Percentiles rank a stretch among this genome's conserved stretches.
Conservation (phyloP, 2,113 vertebrate species). For the Edolisoma coerulescens region DNA sequence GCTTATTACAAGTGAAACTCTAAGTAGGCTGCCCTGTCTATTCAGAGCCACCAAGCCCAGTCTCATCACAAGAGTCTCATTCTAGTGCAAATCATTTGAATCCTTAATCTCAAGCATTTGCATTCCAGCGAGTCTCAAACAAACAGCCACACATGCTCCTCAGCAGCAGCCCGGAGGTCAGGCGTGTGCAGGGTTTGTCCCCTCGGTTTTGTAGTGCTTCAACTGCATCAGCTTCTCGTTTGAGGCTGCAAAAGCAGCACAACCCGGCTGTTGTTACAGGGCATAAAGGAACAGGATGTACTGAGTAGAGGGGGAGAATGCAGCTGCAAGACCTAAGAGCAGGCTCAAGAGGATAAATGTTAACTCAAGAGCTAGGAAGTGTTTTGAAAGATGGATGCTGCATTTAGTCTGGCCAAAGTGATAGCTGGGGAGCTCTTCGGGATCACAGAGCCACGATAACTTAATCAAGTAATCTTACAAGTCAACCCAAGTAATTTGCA, state of each 20-base stretch:
- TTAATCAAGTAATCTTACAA: not conserved
- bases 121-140: slow-evolving; percentile 24
- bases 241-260: not conserved
- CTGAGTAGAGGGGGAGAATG: not conserved
- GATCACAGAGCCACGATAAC: not conserved
- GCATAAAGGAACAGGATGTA: not conserved
- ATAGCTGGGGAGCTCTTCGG: not conserved
- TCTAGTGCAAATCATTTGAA: slow-evolving; percentile 34
- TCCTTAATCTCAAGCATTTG: slow-evolving; percentile 23
- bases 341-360: not conserved
- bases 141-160: not conserved
- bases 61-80: slow-evolving; percentile 6
- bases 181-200: not conserved
- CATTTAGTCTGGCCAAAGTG: not conserved
- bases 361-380: not conserved
- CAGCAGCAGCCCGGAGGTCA: not conserved
- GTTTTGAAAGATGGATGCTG: not conserved
- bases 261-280: not conserved
- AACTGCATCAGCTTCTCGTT: not conserved
- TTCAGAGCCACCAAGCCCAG: not conserved
- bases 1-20: not conserved
- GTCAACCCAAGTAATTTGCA: not conserved
- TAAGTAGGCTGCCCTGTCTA: not conserved
- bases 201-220: not conserved
- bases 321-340: not conserved